A percentile compares a stretch with the other conserved stretches of the same genome.
phyloP scores from a whole-genome alignment of 2,888 invertebrate species.

The Chloromyia formosa region DNA sequence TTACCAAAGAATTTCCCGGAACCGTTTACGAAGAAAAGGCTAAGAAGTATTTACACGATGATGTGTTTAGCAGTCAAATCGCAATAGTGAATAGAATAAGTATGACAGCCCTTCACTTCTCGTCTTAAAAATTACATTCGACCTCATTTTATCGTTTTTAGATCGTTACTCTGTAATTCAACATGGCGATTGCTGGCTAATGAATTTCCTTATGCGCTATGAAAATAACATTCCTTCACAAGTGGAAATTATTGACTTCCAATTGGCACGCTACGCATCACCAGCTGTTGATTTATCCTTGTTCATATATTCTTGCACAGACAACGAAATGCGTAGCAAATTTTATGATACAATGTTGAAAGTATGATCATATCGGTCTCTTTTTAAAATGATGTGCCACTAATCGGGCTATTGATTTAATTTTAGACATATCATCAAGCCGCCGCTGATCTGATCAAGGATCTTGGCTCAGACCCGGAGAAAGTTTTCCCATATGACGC shows the following conservation, averaged over 20 bases:
- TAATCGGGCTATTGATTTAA: slow-evolving; percentile 53
- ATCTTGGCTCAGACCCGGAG: slow-evolving; percentile 70
- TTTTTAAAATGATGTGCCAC: neutral
- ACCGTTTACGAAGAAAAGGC: slow-evolving; percentile 69
- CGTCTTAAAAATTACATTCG: too few species aligned
- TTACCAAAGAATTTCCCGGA: slow-evolving; percentile 70
- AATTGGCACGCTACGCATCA: slow-evolving; percentile 68
- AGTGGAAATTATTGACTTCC: slow-evolving; percentile 75
- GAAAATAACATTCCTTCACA: slow-evolving; percentile 58
- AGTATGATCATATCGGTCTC: slow-evolving; percentile 1
- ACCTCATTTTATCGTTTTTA: slow-evolving; percentile 29
- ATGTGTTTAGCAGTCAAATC: slow-evolving; percentile 65
- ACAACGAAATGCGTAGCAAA: slow-evolving; percentile 66
- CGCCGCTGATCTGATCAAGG: slow-evolving; percentile 66
- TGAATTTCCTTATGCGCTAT: slow-evolving; percentile 73
- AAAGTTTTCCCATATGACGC: slow-evolving; percentile 63
- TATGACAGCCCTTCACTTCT: slow-evolving; percentile 48
- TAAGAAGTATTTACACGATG: slow-evolving; percentile 66
- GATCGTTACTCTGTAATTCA: slow-evolving; percentile 68
- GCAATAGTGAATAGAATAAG: slow-evolving; percentile 57
- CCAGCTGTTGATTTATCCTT: slow-evolving; percentile 71
- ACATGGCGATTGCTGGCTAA: slow-evolving; percentile 80
- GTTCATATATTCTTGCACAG: slow-evolving; percentile 71
- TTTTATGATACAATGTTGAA: slow-evolving; percentile 67
- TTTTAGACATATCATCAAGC: slow-evolving; percentile 70